Evolutionary conservation across 2,888 invertebrate genomes (phyloP), one percentile per base, ranked within the genome.

Genomic region (Lepidonotus clava): DNA sequence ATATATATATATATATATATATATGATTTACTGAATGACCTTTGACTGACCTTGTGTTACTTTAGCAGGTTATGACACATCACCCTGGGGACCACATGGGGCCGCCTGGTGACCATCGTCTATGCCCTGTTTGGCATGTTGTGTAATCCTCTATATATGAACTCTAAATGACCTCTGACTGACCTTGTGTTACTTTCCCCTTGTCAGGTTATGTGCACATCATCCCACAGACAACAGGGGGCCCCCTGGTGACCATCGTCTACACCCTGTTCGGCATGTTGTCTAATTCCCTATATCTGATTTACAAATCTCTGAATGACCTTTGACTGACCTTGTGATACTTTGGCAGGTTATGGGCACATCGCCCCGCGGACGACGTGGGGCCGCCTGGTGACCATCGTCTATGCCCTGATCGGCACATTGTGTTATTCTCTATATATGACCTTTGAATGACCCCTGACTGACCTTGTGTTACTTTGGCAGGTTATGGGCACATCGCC

Each of bases 401-500:
- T 91, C 21, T 91, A 91, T 87, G 91, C 91, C 34, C 89, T 91
- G 38, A 67, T 91, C 46, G 91, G 91, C 34, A 91, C 91, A 32
- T n/a, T n/a, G n/a, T n/a, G n/a, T n/a, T n/a, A n/a, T n/a, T n/a
- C n/a, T n/a, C n/a, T n/a, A n/a, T n/a, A n/a, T n/a, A n/a, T n/a
- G n/a, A n/a, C n/a, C n/a, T n/a, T n/a, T n/a, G n/a, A n/a, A n/a
- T n/a, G n/a, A n/a, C n/a, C n/a, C n/a, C n/a, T n/a, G n/a, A n/a
- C n/a, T n/a, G n/a, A n/a, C n/a, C n/a, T n/a, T n/a, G 90, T 8
- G 11, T 56, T 56, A 5, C n/a, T 46, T 66, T 91, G 91, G 41
- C 91, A 93, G 93, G 93, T 36, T 93, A 93, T 88, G 93, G 93
- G 32, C 93, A 93, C 87, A 93, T 93, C 66, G 92, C 93, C 0